Evolutionary conservation across 2,888 invertebrate genomes (phyloP).

Genomic region (Aphodius granarius): DNA sequence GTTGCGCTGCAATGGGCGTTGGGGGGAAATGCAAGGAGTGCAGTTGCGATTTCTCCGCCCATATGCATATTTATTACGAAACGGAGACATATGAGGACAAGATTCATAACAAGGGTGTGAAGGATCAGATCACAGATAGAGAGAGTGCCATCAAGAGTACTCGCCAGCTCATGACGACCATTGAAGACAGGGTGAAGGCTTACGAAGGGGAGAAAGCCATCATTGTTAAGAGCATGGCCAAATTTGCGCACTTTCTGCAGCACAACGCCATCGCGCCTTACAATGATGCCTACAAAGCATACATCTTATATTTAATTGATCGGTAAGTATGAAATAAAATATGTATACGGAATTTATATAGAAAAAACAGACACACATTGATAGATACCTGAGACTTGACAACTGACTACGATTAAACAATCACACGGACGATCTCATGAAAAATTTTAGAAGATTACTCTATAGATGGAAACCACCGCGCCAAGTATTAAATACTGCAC

Average conservation of each 20-base stretch:
- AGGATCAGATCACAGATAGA: constrained; percentile 35
- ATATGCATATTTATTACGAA: constrained; percentile 49
- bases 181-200: constrained; percentile 26
- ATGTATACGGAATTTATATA: background rate
- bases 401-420: too few relatives aligned
- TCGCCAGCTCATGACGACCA: constrained; percentile 3
- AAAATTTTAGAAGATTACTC: too few relatives aligned
- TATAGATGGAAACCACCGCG: too few relatives aligned
- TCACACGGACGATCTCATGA: too few relatives aligned
- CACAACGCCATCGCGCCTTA: constrained; percentile 47
- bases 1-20: constrained; percentile 43
- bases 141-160: constrained; percentile 33
- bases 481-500: too few relatives aligned
- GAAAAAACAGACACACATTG: background rate
- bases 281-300: constrained; percentile 46
- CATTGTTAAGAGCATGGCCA: constrained; percentile 42
- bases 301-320: constrained; percentile 44
- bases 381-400: background rate
- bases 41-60: constrained; percentile 42
- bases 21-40: constrained; percentile 40
- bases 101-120: constrained; percentile 40
- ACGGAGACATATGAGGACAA: constrained; percentile 40
- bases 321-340: constrained; percentile 33
- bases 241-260: constrained; percentile 47
- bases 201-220: constrained; percentile 40